A percentile compares a stretch with the other conserved stretches of the same genome.
Conservation (phyloP, 2,797 vertebrate genomes). For the Varecia variegata region DNA sequence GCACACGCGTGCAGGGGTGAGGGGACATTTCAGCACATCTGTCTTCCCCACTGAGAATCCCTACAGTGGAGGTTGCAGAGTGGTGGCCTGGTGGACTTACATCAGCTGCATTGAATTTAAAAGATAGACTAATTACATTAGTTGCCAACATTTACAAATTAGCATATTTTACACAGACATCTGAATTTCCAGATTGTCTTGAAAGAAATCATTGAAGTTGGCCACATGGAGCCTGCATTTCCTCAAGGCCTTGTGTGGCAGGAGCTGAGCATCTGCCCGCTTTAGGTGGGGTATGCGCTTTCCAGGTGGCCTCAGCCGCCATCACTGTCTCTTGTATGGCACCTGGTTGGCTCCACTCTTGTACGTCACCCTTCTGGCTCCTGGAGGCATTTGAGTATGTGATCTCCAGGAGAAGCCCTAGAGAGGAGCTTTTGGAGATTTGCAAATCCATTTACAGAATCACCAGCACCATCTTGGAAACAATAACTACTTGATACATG, state of each 20-base stretch:
- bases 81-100: not conserved
- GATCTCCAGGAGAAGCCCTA: not conserved
- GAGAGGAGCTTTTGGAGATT: not conserved
- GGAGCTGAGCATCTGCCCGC: not conserved
- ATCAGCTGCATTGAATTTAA: not conserved
- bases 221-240: not conserved
- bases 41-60: not conserved
- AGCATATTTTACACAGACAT: not conserved
- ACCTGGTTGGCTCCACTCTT: not conserved
- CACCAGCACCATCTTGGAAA: not conserved
- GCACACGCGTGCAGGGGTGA: accelerated
- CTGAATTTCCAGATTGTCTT: conserved; percentile 20
- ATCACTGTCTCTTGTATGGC: not conserved
- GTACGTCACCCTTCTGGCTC: not conserved
- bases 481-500: not conserved
- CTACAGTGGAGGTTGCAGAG: not conserved
- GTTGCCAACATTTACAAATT: conserved; percentile 2
- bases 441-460: not conserved
- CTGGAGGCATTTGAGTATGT: not conserved
- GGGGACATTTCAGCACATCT: not conserved
- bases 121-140: not conserved
- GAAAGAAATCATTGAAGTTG: not conserved
- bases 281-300: not conserved
- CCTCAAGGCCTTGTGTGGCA: accelerated
- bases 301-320: not conserved